A percentile compares a stretch with the other conserved stretches of the same genome.
Conservation (phyloP, 2,113 vertebrate genomes). For the Lycaon pictus region DNA sequence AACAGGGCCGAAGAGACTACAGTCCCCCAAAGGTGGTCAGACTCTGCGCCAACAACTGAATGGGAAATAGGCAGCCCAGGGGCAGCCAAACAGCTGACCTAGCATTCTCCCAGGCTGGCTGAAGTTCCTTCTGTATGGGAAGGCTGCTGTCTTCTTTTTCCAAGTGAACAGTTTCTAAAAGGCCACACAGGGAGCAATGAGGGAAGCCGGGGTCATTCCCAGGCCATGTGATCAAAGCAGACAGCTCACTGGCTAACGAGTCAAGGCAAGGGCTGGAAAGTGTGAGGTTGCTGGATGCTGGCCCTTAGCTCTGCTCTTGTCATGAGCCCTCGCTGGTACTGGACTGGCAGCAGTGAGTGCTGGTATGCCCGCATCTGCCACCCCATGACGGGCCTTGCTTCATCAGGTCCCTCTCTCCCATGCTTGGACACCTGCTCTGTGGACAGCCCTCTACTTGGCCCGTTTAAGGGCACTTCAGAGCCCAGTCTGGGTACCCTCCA, state of each 20-base stretch:
- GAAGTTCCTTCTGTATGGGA: background rate
- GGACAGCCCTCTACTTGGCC: fast-evolving
- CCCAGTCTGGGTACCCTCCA: too few relatives aligned
- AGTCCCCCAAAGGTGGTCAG: too few relatives aligned
- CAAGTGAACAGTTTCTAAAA: background rate
- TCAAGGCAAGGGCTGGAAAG: background rate
- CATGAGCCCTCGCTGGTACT: background rate
- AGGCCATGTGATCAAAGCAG: background rate
- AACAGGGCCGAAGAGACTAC: background rate
- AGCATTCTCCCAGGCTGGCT: background rate
- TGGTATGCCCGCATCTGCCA: background rate
- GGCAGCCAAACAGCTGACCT: background rate
- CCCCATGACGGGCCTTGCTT: background rate
- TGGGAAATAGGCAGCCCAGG: background rate
- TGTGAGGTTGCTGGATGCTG: background rate
- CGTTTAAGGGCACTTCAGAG: background rate
- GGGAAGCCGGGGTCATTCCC: background rate
- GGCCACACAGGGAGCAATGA: background rate
- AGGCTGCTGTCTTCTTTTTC: background rate
- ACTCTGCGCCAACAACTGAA: background rate
- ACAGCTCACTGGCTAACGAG: background rate
- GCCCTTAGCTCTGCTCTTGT: background rate
- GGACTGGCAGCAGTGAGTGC: too few relatives aligned
- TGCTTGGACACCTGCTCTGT: background rate
- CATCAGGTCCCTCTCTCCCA: background rate